A percentile compares a stretch with the other conserved stretches of the same genome.
These are phyloP conservation scores for Drosophila mimetica DNA, from an alignment of 2,888 invertebrate species.

Conservation along the genomic window DNA sequence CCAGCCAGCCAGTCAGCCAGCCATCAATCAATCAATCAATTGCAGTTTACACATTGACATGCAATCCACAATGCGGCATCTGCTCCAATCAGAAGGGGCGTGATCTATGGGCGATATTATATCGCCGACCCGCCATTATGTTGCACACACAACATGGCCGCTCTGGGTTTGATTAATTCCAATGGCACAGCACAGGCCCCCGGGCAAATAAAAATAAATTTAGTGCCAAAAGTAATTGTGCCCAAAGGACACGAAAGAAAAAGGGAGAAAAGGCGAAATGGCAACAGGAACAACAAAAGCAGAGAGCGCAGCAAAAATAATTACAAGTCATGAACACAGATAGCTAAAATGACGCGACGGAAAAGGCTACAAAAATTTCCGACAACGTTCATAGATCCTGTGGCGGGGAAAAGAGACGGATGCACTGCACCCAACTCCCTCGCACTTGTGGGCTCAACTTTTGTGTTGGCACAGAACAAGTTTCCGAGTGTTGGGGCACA, in stretches of 20 bases:
- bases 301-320: conserved; percentile 49
- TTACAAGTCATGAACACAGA: conserved; percentile 69
- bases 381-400: conserved; percentile 28
- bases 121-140: conserved; percentile 11
- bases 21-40: conserved; percentile 51
- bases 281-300: conserved; percentile 24
- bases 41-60: conserved; percentile 41
- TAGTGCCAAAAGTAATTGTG: conserved; percentile 72
- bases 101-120: conserved; percentile 14
- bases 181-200: conserved; percentile 25
- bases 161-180: conserved; percentile 74
- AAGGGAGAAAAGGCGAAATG: conserved; percentile 5
- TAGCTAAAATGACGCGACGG: conserved; percentile 57
- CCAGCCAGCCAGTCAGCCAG: conserved; percentile 25
- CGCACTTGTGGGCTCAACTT: conserved; percentile 19
- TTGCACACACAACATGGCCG: conserved; percentile 31
- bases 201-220: conserved; percentile 58
- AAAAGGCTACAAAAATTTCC: conserved; percentile 52
- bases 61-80: conserved; percentile 41
- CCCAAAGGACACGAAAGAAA: conserved; percentile 48
- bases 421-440: conserved; percentile 9
- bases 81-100: conserved; percentile 35
- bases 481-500: conserved; percentile 20
- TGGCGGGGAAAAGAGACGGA: not conserved
- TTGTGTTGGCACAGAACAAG: conserved; percentile 12